Evolutionary conservation across 2,113 vertebrate species (phyloP).

Genomic region (Gracilinanus agilis): DNA sequence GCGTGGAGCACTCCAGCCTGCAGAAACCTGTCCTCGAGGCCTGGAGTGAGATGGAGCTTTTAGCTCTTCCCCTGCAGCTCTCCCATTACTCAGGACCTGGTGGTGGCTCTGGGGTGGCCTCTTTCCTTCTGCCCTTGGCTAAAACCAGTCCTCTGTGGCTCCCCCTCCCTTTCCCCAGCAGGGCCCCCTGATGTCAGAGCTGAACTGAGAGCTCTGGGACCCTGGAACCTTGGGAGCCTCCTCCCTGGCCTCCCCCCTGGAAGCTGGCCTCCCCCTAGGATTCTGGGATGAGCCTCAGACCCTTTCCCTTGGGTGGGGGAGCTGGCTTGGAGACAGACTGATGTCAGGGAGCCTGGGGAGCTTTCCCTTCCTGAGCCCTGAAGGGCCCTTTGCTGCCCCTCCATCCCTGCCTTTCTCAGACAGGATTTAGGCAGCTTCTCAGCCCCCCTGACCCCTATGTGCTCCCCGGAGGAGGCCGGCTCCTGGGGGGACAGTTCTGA

Average conservation of each 20-base stretch:
- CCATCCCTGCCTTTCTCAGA: neutral
- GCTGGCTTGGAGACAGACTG: rapidly evolving
- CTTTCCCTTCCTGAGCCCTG: rapidly evolving
- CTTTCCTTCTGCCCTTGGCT: neutral
- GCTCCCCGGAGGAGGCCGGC: neutral
- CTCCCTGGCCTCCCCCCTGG: neutral
- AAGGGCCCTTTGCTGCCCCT: rapidly evolving
- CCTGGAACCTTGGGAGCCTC: rapidly evolving
- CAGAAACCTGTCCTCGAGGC: rapidly evolving
- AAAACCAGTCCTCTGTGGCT: rapidly evolving
- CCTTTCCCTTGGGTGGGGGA: rapidly evolving
- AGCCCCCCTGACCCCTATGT: rapidly evolving
- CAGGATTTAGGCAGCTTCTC: too few relatives aligned
- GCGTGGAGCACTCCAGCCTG: rapidly evolving
- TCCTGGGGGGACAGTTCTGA: neutral
- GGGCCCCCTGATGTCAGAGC: rapidly evolving
- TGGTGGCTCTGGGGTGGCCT: rapidly evolving
- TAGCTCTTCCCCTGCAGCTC: neutral
- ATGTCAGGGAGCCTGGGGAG: rapidly evolving
- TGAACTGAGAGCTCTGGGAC: neutral
- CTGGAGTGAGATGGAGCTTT: neutral
- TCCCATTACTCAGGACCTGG: neutral
- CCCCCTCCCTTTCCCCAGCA: neutral
- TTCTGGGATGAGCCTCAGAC: rapidly evolving
- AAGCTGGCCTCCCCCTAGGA: too few relatives aligned